phyloP scores from a whole-genome alignment of 2,888 invertebrate species.

The Pomacea canaliculata region DNA sequence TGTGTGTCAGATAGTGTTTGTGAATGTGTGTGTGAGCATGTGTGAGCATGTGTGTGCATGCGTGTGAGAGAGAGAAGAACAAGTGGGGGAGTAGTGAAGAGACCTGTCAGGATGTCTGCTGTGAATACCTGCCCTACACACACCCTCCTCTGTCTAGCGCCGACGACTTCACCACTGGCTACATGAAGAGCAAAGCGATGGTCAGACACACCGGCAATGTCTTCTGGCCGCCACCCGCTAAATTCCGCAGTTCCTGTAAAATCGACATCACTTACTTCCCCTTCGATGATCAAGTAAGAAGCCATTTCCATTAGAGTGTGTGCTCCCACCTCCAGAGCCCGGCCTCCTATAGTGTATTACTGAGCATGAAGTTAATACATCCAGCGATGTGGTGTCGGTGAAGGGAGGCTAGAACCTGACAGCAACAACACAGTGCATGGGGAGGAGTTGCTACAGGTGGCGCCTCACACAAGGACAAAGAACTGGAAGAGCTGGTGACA shows the following conservation, averaged over 20 bases:
- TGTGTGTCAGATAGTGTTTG: neutral
- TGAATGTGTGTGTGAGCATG: neutral
- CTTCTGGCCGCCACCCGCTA: constrained; percentile 76
- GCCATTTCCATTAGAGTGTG: neutral
- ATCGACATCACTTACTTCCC: constrained; percentile 75
- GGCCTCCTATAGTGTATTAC: too few species aligned
- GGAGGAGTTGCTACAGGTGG: too few species aligned
- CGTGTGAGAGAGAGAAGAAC: neutral
- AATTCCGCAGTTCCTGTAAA: constrained; percentile 74
- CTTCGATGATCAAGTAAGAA: constrained; percentile 72
- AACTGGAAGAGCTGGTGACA: too few species aligned
- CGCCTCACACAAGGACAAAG: too few species aligned
- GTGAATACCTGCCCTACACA: too few species aligned
- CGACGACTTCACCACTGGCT: constrained; percentile 74
- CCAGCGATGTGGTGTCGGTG: too few species aligned
- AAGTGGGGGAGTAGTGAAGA: too few species aligned
- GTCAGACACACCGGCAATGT: constrained; percentile 72
- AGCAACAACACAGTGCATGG: too few species aligned
- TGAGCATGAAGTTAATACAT: too few species aligned
- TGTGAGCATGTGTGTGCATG: neutral
- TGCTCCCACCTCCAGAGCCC: too few species aligned
- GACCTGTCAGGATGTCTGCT: neutral
- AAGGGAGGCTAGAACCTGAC: too few species aligned
- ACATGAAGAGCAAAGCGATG: constrained; percentile 75
- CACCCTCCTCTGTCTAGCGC: constrained; percentile 67